Evolutionary conservation across 2,888 invertebrate species (phyloP), one percentile per base, ranked within the genome.

Genomic region (Artemia sinica): DNA sequence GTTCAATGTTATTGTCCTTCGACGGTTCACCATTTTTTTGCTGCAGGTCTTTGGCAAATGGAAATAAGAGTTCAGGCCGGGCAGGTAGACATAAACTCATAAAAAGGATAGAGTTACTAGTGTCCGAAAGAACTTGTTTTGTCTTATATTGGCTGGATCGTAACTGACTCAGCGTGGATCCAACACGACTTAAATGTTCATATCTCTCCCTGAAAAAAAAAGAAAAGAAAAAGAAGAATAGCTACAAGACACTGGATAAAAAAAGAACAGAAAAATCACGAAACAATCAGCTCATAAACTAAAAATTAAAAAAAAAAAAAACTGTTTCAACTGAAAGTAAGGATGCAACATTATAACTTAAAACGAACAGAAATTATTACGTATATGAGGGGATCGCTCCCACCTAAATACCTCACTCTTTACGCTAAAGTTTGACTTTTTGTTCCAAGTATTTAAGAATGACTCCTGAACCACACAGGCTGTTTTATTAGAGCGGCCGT

Each of bases 51-150:
- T 58, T 80, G 65, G 81, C 77, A 77, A 81, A 81, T 65, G 85
- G 84, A 78, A 88, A 88, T 70, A 89, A 80, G 75, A 84, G 83
- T 71, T 80, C 78, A n/a, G 65, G 48, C 58, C 89, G 84, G 69
- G 82, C 80, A 9, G 90, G 89, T 73, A 89, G 80, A 75, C 86
- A 84, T 70, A 90, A 84, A 41, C 89, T 89, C 80, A 87, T 83
- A 75, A 86, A 87, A 82, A 78, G 49, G 79, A 77, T 66, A 83
- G 84, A 66, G 80, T 81, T 12, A 12, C 50, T 49, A 28, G 50
- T 51, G 49, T 70, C 41, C 41, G 65, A 8, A 50, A 65, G 58
- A 68, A 72, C 74, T 18, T 71, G 74, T 49, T 72, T 72, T 12
- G 72, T 70, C 63, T 74, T 71, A 65, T 74, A 73, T 1, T 73